Evolutionary conservation across 2,888 invertebrate genomes (phyloP).

Genomic region (Catocala sponsa): DNA sequence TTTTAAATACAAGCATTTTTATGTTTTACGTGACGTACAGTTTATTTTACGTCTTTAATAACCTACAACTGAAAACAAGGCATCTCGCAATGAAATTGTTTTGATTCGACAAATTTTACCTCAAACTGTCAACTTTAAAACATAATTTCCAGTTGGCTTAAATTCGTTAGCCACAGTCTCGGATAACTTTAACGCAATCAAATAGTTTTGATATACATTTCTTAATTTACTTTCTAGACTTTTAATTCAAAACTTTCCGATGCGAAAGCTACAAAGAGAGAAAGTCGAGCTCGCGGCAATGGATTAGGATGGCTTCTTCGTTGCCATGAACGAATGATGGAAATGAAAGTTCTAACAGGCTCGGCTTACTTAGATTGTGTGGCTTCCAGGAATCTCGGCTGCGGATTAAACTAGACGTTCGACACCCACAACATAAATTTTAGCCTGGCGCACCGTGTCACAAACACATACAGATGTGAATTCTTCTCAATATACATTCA

Average conservation of each 20-base stretch:
- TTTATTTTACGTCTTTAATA: too few relatives aligned
- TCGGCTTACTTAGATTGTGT: constrained; percentile 77
- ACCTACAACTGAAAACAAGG: too few relatives aligned
- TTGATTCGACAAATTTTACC: too few relatives aligned
- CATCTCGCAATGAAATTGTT: too few relatives aligned
- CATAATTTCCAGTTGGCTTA: constrained; percentile 23
- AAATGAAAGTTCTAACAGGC: constrained; percentile 76
- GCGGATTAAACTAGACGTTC: constrained; percentile 78
- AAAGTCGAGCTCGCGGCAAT: constrained; percentile 58
- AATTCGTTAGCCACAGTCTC: constrained; percentile 5
- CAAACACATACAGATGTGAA: neutral
- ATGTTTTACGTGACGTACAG: too few relatives aligned
- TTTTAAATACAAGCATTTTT: too few relatives aligned
- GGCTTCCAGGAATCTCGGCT: constrained; percentile 71
- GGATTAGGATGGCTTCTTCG: constrained; percentile 71
- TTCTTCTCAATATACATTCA: too few relatives aligned
- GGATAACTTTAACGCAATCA: constrained; percentile 35
- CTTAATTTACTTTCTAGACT: constrained; percentile 57
- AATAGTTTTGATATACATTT: constrained; percentile 58
- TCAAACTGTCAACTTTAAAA: neutral
- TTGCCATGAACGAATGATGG: constrained; percentile 71
- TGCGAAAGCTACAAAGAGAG: constrained; percentile 64
- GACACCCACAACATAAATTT: constrained; percentile 76
- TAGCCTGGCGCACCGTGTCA: constrained; percentile 62
- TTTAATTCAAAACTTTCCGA: constrained; percentile 67